Base-by-base conservation (phyloP, 2,113 vertebrate species). In the Eonycteris spelaea region DNA sequence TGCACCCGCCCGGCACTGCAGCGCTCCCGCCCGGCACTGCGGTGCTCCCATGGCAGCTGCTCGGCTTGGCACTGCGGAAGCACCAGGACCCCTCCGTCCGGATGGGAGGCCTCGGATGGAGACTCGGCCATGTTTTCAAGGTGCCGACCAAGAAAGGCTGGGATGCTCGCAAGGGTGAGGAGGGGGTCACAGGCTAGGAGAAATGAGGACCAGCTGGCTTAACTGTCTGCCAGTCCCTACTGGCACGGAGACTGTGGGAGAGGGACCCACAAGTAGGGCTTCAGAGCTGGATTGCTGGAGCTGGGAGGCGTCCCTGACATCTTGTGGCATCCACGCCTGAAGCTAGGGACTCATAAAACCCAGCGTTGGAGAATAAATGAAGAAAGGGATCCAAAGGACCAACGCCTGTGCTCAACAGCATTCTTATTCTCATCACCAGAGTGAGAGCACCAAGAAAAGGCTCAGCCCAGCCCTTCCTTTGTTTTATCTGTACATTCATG, bases 1-100 rank as follows among this genome's bases (percentile, higher is more conserved):
- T 85, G 92, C 90, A 90, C 97, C 95, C 90, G 95, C 97, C 79
- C 88, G 0, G 88, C 94, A 95, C 73, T 85, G 93, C 87, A 22
- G 63, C 85, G 63, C 79, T 84, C 79, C 78, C 5, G 48, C 48
- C 48, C 48, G 24, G 59, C 26, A 28, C 59, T 61, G 59, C 78
- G 18, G 77, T 57, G 86, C 78, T 94, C 91, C 78, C 7, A 3
- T 2, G 1, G 87, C 95, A 95, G 96, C 96, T 84, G 96, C 95
- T 43, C 8, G 4, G 70, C 91, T 59, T 33, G 9, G 86, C 2
- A 1, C 94, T 87, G 84, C 79, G 14, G 94, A 87, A 92, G 74
- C 9, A 1, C 65, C 13, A 0, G 88, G 92, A 96, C 91, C 94
- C 85, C 67, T 85, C 71, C n/a, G 79, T 70, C 24, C 0, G 7